Evolutionary conservation across 2,888 invertebrate genomes (phyloP).

Genomic region (Sclerodermus sp.): DNA sequence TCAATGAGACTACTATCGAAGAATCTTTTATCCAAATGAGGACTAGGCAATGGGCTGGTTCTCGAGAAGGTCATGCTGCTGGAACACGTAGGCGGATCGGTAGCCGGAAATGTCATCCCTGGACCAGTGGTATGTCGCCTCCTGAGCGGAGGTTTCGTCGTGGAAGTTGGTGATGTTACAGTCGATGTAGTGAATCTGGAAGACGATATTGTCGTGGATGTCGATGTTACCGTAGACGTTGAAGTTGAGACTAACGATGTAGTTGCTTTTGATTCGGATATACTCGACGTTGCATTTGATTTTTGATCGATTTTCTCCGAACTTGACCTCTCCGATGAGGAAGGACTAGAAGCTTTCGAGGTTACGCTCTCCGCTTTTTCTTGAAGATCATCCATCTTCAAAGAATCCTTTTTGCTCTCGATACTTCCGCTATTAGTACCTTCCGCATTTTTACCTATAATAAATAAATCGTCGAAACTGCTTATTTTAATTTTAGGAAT

Average conservation of each 20-base stretch:
- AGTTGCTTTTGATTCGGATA: slow-evolving; percentile 30
- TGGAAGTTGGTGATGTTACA: slow-evolving; percentile 49
- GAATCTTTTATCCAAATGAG: slow-evolving; percentile 77
- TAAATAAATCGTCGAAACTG: neutral
- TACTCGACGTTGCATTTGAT: slow-evolving; percentile 35
- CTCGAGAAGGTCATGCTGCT: slow-evolving; percentile 53
- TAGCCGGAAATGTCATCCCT: slow-evolving; percentile 54
- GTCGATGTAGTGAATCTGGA: slow-evolving; percentile 48
- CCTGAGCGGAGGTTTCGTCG: slow-evolving; percentile 45
- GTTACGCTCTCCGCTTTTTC: slow-evolving; percentile 38
- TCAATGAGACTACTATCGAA: slow-evolving; percentile 82
- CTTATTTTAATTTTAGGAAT: too few relatives aligned
- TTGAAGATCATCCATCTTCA: slow-evolving; percentile 27
- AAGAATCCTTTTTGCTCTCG: slow-evolving; percentile 19
- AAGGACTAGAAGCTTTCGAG: slow-evolving; percentile 45
- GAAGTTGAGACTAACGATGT: slow-evolving; percentile 4
- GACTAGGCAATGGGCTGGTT: slow-evolving; percentile 61
- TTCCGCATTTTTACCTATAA: slow-evolving; percentile 43
- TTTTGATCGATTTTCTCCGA: slow-evolving; percentile 51
- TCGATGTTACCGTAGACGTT: slow-evolving; percentile 1
- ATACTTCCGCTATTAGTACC: neutral
- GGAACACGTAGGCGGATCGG: slow-evolving; percentile 52
- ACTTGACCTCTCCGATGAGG: slow-evolving; percentile 50
- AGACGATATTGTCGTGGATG: slow-evolving; percentile 23
- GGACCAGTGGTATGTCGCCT: slow-evolving; percentile 52